Conservation (phyloP, 2,797 vertebrate genomes). For the Crocidura indochinensis region DNA sequence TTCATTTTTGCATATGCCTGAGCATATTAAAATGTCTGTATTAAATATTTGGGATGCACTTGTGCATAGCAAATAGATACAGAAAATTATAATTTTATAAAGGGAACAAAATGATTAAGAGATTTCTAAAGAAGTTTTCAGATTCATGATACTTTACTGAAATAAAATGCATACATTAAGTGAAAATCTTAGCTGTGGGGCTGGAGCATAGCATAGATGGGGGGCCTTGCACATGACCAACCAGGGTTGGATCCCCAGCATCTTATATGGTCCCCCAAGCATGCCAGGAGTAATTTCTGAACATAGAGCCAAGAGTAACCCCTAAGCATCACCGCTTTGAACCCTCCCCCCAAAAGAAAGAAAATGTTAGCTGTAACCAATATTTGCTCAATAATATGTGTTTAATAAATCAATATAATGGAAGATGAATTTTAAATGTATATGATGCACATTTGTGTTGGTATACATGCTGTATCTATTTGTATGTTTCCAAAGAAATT, state of each 20-base stretch:
- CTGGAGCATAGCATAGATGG: too few relatives aligned
- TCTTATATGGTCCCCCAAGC: too few relatives aligned
- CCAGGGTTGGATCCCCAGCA: too few relatives aligned
- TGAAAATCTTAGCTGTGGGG: slow-evolving; percentile 24
- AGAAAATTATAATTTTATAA: too few relatives aligned
- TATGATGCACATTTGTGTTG: background rate
- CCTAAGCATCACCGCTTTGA: too few relatives aligned
- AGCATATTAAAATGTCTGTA: background rate
- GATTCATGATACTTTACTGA: background rate
- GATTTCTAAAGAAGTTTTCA: slow-evolving; percentile 29
- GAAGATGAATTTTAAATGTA: slow-evolving; percentile 11
- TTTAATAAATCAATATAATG: background rate
- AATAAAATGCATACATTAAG: slow-evolving; percentile 5
- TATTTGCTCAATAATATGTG: background rate
- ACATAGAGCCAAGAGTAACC: too few relatives aligned
- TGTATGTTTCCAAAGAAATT: slow-evolving; percentile 7
- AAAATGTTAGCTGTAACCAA: slow-evolving; percentile 22
- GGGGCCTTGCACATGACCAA: too few relatives aligned
- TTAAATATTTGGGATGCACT: background rate
- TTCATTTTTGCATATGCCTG: background rate
- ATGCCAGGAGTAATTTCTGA: too few relatives aligned
- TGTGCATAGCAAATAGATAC: background rate
- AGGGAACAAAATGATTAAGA: background rate
- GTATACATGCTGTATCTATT: background rate
- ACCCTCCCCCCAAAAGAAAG: background rate